Evolutionary conservation across 92 coral and sea anemone genomes (phyloP), one percentile per base, ranked within the genome.

Genomic region (Zoanthus gigantus): DNA sequence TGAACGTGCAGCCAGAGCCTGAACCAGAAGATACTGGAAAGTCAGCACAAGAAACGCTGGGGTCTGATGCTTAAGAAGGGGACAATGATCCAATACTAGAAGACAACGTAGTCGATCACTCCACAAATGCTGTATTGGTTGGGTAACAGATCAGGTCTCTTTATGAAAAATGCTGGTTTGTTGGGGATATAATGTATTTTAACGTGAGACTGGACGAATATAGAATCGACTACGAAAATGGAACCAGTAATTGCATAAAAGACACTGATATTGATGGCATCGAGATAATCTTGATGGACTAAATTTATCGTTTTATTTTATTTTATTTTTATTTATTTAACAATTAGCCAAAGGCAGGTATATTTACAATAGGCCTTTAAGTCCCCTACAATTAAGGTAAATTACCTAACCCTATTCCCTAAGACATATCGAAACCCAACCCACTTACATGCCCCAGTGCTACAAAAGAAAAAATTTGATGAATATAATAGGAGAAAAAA

Each of bases 11-110:
- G 18, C 78, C 78, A n/a, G 56, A 32, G 56, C 78, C 54, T 12
- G 76, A 72, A 6, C 76, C 76, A 13, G 76, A 72, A 72, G 76
- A 72, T 72, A 48, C 4, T 34, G 10, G 52, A 72, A 34, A 42
- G 48, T 16, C n/a, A 72, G 7, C 48, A 72, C 9, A 73, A 73
- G 37, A 23, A 73, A 47, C 11, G 37, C 10, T 9, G 11, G 44
- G 77, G 44, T 7, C 42, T 29, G 31, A 69, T 69, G 74, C 13
- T 37, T 2, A 37, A 69, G 45, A 69, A 5, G 45, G 34, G 34
- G 37, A 14, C 37, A 69, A 37, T 37, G 42, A 37, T 37, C 42
- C 42, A 37, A 4, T 69, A 23, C 31, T 29, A 16, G 74, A 69
- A 34, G 46, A 69, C 42, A 69, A 69, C 46, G 17, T 23, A 42